Percentiles rank a stretch among this genome's conserved stretches.
Conservation (phyloP, 2,113 vertebrate species). For the Perca flavescens region DNA sequence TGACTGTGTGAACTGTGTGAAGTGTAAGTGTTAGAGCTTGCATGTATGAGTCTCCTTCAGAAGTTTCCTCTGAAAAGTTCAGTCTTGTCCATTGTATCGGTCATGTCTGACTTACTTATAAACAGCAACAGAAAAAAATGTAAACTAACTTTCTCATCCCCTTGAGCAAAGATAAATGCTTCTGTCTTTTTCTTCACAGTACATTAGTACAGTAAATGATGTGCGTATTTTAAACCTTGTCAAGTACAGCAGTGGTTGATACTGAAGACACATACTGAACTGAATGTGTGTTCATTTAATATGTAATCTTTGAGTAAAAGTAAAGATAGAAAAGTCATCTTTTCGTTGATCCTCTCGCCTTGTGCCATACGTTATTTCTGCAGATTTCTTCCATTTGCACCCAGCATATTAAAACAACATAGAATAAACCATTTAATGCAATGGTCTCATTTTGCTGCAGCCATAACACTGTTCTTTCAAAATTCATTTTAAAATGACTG, state of each 20-base stretch:
- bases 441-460: not conserved
- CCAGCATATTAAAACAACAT: not conserved
- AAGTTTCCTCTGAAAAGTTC: not conserved
- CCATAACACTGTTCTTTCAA: not conserved
- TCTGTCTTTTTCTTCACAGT: constrained; percentile 2
- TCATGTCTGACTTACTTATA: not conserved
- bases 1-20: not conserved
- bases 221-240: not conserved
- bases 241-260: not conserved
- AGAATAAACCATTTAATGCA: not conserved
- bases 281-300: not conserved
- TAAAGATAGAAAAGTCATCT: not conserved
- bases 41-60: too few relatives aligned
- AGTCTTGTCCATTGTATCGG: not conserved
- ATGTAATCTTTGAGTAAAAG: not conserved
- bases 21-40: not conserved
- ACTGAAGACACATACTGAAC: not conserved
- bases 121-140: too few relatives aligned
- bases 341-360: not conserved
- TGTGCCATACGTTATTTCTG: not conserved
- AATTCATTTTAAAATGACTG: constrained; percentile 1
- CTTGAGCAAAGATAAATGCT: not conserved
- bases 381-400: not conserved
- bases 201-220: constrained; percentile 26
- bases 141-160: not conserved